Evolutionary conservation across 2,113 vertebrate species (phyloP).

Genomic region (Sphaerodactylus townsendi): DNA sequence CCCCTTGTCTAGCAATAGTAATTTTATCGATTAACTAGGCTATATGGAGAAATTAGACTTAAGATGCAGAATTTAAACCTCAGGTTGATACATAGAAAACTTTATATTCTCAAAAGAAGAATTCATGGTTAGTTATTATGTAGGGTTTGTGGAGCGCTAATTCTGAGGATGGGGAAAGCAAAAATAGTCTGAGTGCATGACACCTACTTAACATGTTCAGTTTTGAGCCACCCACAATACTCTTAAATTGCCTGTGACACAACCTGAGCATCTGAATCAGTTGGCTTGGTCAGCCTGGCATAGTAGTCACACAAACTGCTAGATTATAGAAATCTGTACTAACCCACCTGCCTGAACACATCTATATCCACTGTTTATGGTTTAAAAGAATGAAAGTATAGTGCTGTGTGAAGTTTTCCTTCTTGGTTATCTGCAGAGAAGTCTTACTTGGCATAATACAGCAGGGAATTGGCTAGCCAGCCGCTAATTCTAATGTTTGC

Average conservation of each 20-base stretch:
- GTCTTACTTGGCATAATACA: background rate
- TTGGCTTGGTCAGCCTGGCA: background rate
- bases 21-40: background rate
- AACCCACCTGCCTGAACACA: background rate
- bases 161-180: background rate
- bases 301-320: background rate
- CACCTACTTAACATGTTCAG: background rate
- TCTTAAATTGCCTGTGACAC: background rate
- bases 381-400: background rate
- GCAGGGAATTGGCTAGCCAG: background rate
- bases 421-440: background rate
- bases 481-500: background rate
- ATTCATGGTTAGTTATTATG: background rate
- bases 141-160: background rate
- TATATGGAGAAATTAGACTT: background rate
- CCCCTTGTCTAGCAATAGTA: background rate
- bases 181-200: background rate
- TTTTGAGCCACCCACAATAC: background rate
- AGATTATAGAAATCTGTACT: background rate
- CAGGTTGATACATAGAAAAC: background rate
- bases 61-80: background rate
- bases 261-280: background rate
- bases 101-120: background rate
- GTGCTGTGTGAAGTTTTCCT: background rate
- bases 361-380: background rate